A percentile compares a stretch with the other conserved stretches of the same genome.
These are phyloP conservation scores for Kuschelorhynchus macadamiae DNA, from an alignment of 2,888 invertebrate species.

Conservation along the genomic window DNA sequence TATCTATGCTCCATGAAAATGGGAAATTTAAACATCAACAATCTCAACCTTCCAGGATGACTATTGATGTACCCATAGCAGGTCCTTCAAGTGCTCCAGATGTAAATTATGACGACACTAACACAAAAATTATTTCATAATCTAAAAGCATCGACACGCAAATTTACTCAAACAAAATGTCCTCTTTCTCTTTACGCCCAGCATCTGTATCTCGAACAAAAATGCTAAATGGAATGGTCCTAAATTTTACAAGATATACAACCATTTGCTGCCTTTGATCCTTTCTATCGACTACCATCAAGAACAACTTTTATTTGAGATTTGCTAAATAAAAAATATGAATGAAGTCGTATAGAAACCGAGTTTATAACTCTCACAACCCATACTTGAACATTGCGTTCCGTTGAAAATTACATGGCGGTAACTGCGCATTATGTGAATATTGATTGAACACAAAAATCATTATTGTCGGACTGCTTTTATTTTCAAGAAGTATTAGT, in stretches of 20 bases:
- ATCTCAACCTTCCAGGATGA: too few species aligned
- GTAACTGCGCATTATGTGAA: conserved; percentile 26
- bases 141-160: neutral
- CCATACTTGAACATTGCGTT: conserved; percentile 14
- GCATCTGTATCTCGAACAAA: conserved; percentile 9
- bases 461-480: conserved; percentile 11
- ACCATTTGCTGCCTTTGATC: conserved; percentile 39
- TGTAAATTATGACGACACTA: neutral
- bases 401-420: conserved; percentile 23
- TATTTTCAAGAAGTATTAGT: conserved; percentile 6
- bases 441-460: conserved; percentile 9
- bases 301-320: conserved; percentile 33
- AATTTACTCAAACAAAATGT: conserved; percentile 4
- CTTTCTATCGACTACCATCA: conserved; percentile 28
- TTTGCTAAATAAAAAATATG: conserved; percentile 23
- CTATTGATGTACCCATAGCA: too few species aligned
- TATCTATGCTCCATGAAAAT: conserved; percentile 6
- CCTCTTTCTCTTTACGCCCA: conserved; percentile 1
- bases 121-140: neutral
- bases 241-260: conserved; percentile 34
- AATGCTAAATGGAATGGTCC: conserved; percentile 6
- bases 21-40: neutral
- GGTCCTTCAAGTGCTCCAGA: conserved; percentile 8
- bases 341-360: conserved; percentile 6
- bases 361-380: conserved; percentile 10